phyloP scores from a whole-genome alignment of 2,797 vertebrate genomes.

The Clarias fuscus region DNA sequence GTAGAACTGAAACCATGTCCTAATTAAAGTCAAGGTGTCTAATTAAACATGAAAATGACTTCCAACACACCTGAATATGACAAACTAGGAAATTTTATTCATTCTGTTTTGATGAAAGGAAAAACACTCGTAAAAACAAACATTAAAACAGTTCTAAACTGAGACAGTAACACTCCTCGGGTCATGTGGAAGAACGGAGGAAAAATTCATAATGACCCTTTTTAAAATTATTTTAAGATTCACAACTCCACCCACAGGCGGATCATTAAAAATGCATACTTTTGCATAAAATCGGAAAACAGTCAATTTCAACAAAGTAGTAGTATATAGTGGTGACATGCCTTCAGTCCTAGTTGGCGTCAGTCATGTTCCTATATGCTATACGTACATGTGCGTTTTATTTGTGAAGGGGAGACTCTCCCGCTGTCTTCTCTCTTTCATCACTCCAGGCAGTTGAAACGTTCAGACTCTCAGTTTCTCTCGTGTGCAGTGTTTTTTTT shows the following conservation, averaged over 20 bases:
- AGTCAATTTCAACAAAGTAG: background rate
- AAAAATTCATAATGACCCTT: background rate
- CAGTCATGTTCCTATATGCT: background rate
- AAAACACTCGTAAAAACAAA: slow-evolving; percentile 12
- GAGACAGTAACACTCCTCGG: background rate
- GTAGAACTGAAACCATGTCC: background rate
- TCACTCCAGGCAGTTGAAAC: background rate
- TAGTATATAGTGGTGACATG: background rate
- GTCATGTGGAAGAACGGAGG: background rate
- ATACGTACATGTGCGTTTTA: background rate
- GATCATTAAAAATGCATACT: background rate
- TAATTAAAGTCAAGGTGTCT: background rate
- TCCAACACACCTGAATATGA: background rate
- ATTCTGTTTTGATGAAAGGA: background rate
- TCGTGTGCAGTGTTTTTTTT: slow-evolving; percentile 38
- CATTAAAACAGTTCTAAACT: background rate
- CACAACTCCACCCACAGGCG: background rate
- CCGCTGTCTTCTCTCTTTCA: background rate
- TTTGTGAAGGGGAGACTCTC: background rate
- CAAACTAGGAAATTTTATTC: background rate
- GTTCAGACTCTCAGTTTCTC: slow-evolving; percentile 9
- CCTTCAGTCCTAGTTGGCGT: background rate
- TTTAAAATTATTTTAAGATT: background rate
- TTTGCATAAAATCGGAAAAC: slow-evolving; percentile 2
- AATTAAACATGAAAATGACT: background rate